Evolutionary conservation across 1,140 invertebrate genomes (phyloP).

Genomic region (Drosophila ironensis): DNA sequence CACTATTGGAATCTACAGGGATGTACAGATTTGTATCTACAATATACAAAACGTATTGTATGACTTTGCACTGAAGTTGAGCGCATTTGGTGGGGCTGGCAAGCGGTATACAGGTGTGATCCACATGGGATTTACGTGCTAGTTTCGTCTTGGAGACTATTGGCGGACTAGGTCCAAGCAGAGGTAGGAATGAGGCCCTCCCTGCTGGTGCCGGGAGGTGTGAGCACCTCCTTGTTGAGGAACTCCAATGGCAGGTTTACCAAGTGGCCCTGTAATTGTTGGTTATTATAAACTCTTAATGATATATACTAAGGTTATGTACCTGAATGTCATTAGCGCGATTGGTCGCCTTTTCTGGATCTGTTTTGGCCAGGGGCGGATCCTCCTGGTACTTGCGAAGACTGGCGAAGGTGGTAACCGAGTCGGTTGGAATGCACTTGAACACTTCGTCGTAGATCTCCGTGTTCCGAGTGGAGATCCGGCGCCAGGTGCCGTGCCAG

Average conservation of each 20-base stretch:
- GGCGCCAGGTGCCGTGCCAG: conserved; percentile 91
- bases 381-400: conserved; percentile 88
- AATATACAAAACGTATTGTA: conserved; percentile 13
- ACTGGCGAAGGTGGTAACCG: conserved; percentile 88
- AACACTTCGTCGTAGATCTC: conserved; percentile 94
- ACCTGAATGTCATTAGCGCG: conserved; percentile 88
- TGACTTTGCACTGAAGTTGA: conserved; percentile 57
- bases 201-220: conserved; percentile 89
- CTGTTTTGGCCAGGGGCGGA: conserved; percentile 85
- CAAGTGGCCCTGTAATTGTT: conserved; percentile 87
- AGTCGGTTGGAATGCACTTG: conserved; percentile 91
- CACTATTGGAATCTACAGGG: conserved; percentile 3
- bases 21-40: conserved; percentile 12
- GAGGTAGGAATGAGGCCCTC: conserved; percentile 92
- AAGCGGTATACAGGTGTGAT: conserved; percentile 1
- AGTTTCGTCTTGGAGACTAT: conserved; percentile 52
- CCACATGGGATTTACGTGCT: conserved; percentile 14
- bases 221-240: conserved; percentile 91
- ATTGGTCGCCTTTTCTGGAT: conserved; percentile 87
- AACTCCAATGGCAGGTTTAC: conserved; percentile 94
- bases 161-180: conserved; percentile 87
- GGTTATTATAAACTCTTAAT: too few relatives aligned
- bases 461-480: conserved; percentile 90
- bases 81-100: conserved; percentile 64
- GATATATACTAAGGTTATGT: background rate